A percentile compares a stretch with the other conserved stretches of the same genome.
Evolutionary conservation across 2,797 vertebrate genomes (phyloP).

Genomic region (Hylomyscus alleni): DNA sequence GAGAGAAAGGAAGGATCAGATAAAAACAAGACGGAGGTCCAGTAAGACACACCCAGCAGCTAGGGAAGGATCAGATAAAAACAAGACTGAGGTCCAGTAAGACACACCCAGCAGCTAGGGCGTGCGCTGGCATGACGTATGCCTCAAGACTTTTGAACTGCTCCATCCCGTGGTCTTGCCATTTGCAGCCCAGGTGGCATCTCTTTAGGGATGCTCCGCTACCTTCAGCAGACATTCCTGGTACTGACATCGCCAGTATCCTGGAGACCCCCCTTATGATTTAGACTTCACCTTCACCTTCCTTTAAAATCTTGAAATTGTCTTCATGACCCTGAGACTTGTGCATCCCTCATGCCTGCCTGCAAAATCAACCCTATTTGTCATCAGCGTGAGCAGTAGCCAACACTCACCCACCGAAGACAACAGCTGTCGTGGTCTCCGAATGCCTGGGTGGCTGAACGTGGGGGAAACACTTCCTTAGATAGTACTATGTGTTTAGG

Average conservation of each 20-base stretch:
- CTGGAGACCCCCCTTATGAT: background rate
- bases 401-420: background rate
- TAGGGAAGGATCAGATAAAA: background rate
- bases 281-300: background rate
- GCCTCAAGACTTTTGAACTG: background rate
- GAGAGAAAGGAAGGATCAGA: background rate
- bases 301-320: background rate
- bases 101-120: background rate
- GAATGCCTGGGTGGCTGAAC: background rate
- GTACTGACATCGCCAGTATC: background rate
- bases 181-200: background rate
- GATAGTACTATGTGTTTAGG: background rate
- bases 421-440: background rate
- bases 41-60: background rate
- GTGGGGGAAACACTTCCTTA: background rate
- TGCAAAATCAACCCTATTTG: background rate
- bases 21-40: background rate
- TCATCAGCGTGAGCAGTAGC: background rate
- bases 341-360: background rate
- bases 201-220: background rate
- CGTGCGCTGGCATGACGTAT: background rate
- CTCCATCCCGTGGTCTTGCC: background rate
- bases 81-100: background rate
- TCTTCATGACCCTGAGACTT: background rate
- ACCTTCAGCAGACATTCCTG: background rate